Evolutionary conservation across 2,888 invertebrate genomes (phyloP).

Genomic region (Cantharis nigra): DNA sequence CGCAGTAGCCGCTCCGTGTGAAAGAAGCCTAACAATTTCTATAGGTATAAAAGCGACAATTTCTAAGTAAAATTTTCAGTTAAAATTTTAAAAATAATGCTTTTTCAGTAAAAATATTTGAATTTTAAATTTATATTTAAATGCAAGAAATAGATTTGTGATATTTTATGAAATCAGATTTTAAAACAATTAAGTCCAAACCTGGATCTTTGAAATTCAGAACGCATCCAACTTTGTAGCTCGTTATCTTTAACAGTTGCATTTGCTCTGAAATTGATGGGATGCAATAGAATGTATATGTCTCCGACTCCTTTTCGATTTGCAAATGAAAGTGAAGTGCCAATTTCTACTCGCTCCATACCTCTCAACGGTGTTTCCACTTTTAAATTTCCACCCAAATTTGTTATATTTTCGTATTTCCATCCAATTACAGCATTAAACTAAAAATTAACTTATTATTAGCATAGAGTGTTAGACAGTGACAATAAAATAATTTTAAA

Average conservation of each 20-base stretch:
- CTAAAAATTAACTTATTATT: conserved; percentile 24
- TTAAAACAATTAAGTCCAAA: conserved; percentile 29
- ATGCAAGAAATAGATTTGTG: background rate
- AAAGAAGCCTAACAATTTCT: no score
- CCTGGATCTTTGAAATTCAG: conserved; percentile 47
- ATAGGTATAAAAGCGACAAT: no score
- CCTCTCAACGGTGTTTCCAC: conserved; percentile 55
- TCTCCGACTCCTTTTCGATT: conserved; percentile 47
- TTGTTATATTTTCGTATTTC: conserved; percentile 42
- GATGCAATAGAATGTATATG: conserved; percentile 49
- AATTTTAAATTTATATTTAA: background rate
- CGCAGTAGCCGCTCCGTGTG: no score
- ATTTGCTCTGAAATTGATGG: conserved; percentile 46
- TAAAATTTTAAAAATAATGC: background rate
- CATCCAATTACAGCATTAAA: conserved; percentile 36
- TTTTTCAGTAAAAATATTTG: background rate
- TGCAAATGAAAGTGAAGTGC: conserved; percentile 49
- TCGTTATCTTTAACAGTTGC: conserved; percentile 45
- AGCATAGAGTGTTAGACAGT: background rate
- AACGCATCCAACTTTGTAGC: conserved; percentile 40
- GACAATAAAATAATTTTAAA: background rate
- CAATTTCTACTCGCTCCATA: conserved; percentile 51
- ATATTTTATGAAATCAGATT: background rate
- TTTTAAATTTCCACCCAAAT: conserved; percentile 48
- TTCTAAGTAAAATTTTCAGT: background rate